Percentiles rank a stretch among this genome's conserved stretches.
Evolutionary conservation across 2,797 vertebrate species (phyloP).

Genomic region (Chaenodraco wilsoni): DNA sequence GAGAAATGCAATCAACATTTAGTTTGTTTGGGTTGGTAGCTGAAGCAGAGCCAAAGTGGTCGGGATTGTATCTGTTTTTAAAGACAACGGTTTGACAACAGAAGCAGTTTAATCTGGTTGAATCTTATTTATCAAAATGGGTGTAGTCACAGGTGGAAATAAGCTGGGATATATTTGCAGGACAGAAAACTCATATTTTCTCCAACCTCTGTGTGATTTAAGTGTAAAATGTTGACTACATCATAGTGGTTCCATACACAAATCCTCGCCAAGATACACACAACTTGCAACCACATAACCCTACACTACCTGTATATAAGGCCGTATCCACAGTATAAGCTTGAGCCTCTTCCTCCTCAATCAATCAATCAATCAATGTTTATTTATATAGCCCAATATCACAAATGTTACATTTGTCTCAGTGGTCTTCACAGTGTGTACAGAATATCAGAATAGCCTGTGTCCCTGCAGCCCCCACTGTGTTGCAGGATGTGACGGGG

Average conservation of each 20-base stretch:
- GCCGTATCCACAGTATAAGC: not conserved
- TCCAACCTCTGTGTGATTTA: not conserved
- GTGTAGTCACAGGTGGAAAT: not conserved
- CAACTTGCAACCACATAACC: not conserved
- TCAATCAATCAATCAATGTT: too few species aligned
- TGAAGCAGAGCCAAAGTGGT: not conserved
- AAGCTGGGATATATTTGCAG: not conserved
- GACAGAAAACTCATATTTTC: not conserved
- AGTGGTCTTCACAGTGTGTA: too few species aligned
- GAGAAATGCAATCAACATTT: not conserved
- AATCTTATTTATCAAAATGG: not conserved
- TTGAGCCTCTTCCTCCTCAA: not conserved
- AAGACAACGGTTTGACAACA: not conserved
- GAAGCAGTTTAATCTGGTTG: not conserved
- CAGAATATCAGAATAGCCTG: too few species aligned
- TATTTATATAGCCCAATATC: too few species aligned
- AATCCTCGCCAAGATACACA: not conserved
- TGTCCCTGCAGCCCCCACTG: constrained; percentile 84
- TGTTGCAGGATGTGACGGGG: constrained; percentile 85
- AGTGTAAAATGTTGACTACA: not conserved
- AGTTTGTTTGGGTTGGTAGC: not conserved
- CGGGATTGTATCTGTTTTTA: too few species aligned
- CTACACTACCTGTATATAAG: not conserved
- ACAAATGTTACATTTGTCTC: too few species aligned
- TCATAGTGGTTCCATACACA: not conserved